Evolutionary conservation across 2,888 invertebrate genomes (phyloP), one percentile per base, ranked within the genome.

Genomic region (Timema podura): DNA sequence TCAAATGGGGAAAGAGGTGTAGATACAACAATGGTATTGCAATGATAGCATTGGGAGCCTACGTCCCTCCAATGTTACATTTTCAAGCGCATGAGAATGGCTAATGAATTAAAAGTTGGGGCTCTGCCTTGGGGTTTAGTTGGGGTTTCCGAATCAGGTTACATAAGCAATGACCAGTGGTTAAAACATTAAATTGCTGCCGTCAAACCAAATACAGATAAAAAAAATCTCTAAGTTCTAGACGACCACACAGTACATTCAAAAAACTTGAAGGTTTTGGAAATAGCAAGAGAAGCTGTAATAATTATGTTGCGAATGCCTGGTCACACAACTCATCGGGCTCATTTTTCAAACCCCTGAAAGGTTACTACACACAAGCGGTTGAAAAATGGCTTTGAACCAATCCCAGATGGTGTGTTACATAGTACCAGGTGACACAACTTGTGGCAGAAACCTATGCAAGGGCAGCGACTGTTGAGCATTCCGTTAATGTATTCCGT

Each of bases 1-100:
- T 49, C 49, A 49, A 11, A 11, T 49, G 49, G 49, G 49, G 49
- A 49, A 49, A 49, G 49, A 49, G 49, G 49, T 49, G 49, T 49
- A 9, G 11, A 49, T 49, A 49, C 11, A 49, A 49, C 49, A 49
- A 49, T 49, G 11, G 11, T 49, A 49, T 49, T n/a, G n/a, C n/a
- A n/a, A 49, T 11, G 11, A 49, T 9, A 10, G 49, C 49, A 49
- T 49, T 11, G 49, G 49, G 49, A 11, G 11, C 11, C 9, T 49
- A 49, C 11, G 49, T 49, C 11, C 49, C 49, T 10, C 49, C 49
- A 10, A 49, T 49, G 49, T 10, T 49, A 49, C n/a, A 49, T 49
- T 11, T 49, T 49, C 11, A 49, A 49, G 11, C 49, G 49, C 49
- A 49, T 11, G 49, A 49, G 49, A 49, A 49, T 49, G 49, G 49